phyloP scores from a whole-genome alignment of 2,888 invertebrate genomes.

The Rhogogaster chlorosoma region DNA sequence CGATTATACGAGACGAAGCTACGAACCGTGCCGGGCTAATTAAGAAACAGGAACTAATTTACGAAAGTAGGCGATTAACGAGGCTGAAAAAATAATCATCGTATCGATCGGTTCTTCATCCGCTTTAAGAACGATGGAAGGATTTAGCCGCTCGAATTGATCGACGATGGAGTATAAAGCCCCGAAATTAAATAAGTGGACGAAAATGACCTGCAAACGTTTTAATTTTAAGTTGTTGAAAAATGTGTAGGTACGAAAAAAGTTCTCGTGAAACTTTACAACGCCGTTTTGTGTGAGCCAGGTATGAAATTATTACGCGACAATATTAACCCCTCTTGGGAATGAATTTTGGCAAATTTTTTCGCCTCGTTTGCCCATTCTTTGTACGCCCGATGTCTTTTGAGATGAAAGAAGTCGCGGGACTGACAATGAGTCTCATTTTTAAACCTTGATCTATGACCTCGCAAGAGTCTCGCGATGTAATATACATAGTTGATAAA shows the following conservation, averaged over 20 bases:
- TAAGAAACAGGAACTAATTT: not conserved
- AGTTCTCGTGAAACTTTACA: not conserved
- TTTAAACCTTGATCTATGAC: not conserved
- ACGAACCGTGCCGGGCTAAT: not conserved
- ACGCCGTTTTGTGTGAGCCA: not conserved
- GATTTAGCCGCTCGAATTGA: conserved; percentile 1
- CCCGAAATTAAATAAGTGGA: not conserved
- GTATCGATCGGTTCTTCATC: too few species aligned
- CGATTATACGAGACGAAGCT: not conserved
- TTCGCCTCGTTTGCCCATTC: not conserved
- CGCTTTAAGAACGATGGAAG: too few species aligned
- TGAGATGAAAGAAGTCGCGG: not conserved
- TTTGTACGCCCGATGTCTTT: not conserved
- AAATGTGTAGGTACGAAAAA: too few species aligned
- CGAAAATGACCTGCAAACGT: not conserved
- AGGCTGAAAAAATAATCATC: not conserved
- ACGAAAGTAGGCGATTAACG: not conserved
- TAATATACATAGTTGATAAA: not conserved
- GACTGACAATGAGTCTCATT: not conserved
- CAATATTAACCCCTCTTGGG: not conserved
- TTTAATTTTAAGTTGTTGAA: too few species aligned
- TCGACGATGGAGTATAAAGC: not conserved
- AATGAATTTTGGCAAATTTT: not conserved
- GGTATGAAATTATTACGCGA: not conserved
- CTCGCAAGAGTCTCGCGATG: not conserved